Percentiles rank a stretch among this genome's conserved stretches.
These are phyloP conservation scores for Leuctra nigra DNA, from an alignment of 2,888 invertebrate species.

Conservation along the genomic window DNA sequence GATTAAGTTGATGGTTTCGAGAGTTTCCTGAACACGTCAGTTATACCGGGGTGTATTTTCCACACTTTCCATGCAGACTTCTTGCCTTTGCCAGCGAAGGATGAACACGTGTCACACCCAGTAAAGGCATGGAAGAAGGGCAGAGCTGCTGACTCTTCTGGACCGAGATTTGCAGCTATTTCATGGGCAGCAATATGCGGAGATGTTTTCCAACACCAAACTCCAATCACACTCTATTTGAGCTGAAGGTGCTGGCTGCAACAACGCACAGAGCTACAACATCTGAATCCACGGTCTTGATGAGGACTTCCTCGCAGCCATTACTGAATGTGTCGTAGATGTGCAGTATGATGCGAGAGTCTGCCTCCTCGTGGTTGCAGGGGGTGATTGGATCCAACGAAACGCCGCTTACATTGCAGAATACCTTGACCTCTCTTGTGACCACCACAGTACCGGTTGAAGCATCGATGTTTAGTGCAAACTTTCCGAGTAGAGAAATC, in stretches of 20 bases:
- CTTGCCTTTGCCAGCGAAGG: too few relatives aligned
- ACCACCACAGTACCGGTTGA: neutral
- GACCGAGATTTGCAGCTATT: too few relatives aligned
- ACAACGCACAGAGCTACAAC: neutral
- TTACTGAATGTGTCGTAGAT: neutral
- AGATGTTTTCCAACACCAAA: neutral
- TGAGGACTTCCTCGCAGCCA: neutral
- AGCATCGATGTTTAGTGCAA: neutral
- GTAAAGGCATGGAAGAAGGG: too few relatives aligned
- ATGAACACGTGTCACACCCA: too few relatives aligned
- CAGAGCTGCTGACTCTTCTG: too few relatives aligned
- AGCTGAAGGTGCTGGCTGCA: neutral
- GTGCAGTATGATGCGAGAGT: neutral
- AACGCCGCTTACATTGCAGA: neutral
- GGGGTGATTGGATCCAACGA: neutral
- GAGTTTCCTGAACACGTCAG: too few relatives aligned
- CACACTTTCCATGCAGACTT: too few relatives aligned
- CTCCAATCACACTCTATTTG: neutral
- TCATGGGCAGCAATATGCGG: neutral
- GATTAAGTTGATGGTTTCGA: too few relatives aligned
- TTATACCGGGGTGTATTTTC: too few relatives aligned
- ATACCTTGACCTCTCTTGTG: neutral
- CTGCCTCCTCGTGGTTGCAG: neutral
- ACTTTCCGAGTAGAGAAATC: too few relatives aligned
- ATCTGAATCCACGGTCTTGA: neutral